Percentiles rank a stretch among this genome's conserved stretches.
These are phyloP conservation scores for Xerus inauris DNA, from an alignment of 2,113 vertebrate genomes.

Conservation along the genomic window DNA sequence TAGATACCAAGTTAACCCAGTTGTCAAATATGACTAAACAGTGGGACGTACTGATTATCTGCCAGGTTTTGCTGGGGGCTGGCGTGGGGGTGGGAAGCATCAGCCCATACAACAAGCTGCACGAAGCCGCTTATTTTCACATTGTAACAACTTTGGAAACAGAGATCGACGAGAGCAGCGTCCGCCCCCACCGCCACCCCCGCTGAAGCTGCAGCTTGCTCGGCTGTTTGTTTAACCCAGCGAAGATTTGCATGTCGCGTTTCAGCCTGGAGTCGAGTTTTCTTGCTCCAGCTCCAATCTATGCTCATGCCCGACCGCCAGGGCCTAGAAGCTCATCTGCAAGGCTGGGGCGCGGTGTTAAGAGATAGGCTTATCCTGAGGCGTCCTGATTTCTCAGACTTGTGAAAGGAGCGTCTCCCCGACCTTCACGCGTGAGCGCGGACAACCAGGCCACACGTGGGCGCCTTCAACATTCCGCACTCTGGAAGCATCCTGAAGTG, in stretches of 20 bases:
- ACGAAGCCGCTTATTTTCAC: slow-evolving; percentile 78
- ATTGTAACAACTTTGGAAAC: slow-evolving; percentile 77
- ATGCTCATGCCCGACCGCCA: slow-evolving; percentile 39
- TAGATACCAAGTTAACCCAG: slow-evolving; percentile 80
- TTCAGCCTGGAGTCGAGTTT: slow-evolving; percentile 67
- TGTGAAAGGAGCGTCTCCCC: neutral
- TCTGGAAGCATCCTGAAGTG: slow-evolving; percentile 72
- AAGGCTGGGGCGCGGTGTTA: slow-evolving; percentile 34
- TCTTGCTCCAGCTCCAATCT: slow-evolving; percentile 47
- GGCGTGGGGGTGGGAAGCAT: slow-evolving; percentile 72
- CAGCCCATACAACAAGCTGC: slow-evolving; percentile 72
- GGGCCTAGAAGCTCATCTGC: slow-evolving; percentile 68
- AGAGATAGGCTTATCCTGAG: neutral
- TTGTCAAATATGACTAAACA: slow-evolving; percentile 82
- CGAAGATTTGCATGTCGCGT: slow-evolving; percentile 72
- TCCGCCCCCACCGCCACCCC: slow-evolving; percentile 74
- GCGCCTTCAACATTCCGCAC: slow-evolving; percentile 71
- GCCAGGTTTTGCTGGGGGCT: slow-evolving; percentile 72
- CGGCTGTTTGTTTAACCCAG: slow-evolving; percentile 71
- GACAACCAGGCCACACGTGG: slow-evolving; percentile 60
- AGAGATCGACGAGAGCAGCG: slow-evolving; percentile 44
- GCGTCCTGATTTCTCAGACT: neutral
- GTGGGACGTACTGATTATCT: slow-evolving; percentile 79
- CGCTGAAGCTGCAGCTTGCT: slow-evolving; percentile 68
- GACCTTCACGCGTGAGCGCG: neutral